Base-by-base conservation (phyloP, 2,797 vertebrate genomes). In the Amphiprion clarkii region DNA sequence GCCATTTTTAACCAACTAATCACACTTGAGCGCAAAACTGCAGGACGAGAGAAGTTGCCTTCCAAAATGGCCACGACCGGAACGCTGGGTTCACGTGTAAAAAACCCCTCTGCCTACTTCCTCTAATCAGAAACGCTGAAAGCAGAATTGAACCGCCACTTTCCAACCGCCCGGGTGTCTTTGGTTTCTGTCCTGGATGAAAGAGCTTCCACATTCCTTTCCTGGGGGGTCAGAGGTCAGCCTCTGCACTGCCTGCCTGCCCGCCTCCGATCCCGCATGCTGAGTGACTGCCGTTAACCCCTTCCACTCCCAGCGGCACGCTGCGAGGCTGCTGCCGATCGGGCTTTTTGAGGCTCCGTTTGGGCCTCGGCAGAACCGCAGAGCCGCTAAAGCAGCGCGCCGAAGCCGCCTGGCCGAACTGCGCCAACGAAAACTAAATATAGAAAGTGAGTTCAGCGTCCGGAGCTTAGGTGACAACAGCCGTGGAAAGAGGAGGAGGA, bases 131-230 rank as follows among this genome's bases (percentile, higher is more conserved):
- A 82, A 86, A 81, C 64, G 63, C 5, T 74, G 87, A 81, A 63
- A 71, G 87, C 84, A 87, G 90, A 90, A 84, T 80, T 85, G 83
- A 92, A 84, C 87, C 70, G 85, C 90, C 89, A 83, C 87, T 89
- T 84, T 88, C 87, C 81, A 90, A 89, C 81, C 54, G 88, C 88
- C 90, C 63, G 90, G 86, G 88, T 93, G 93, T 91, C 91, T 94
- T 91, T 93, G 89, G 89, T 94, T 94, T 93, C 94, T 93, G 92
- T 94, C 93, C 86, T 86, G 94, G 94, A 95, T 95, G 92, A 95
- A 95, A 95, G 93, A 92, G 93, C 93, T 95, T 95, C 93, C 93
- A 94, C 94, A 95, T 95, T 95, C 94, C 94, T 95, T 92, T 92
- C 88, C 92, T 91, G 70, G 23, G 44, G 81, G 94, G 93, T 95